Conservation (phyloP, 2,113 vertebrate genomes). For the Cygnus buccinator region DNA sequence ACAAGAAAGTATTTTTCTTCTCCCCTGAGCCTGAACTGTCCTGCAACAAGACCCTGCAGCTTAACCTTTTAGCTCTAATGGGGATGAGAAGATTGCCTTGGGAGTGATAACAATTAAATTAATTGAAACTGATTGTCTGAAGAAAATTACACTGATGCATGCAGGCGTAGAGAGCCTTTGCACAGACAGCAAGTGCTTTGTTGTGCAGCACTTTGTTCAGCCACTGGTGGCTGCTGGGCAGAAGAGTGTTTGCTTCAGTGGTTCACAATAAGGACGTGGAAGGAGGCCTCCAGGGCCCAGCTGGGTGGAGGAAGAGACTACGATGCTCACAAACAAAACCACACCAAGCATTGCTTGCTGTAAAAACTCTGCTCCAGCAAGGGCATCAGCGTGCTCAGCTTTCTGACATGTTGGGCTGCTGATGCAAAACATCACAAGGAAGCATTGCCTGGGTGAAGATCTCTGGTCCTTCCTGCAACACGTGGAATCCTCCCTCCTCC, state of each 20-base stretch:
- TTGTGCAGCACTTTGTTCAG: neutral
- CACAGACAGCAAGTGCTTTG: neutral
- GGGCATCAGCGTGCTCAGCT: neutral
- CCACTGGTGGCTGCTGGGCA: neutral
- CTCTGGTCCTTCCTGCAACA: neutral
- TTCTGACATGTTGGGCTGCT: neutral
- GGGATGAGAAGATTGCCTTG: neutral
- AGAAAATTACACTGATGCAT: neutral
- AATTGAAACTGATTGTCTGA: conserved; percentile 34
- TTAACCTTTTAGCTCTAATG: neutral
- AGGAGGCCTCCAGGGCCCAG: neutral
- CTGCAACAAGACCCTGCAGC: neutral
- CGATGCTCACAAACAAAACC: neutral
- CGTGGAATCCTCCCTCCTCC: neutral
- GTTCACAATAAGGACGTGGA: neutral
- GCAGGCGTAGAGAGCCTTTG: neutral
- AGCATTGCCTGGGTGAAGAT: neutral
- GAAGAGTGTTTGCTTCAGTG: neutral
- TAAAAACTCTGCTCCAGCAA: neutral
- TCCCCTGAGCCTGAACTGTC: neutral
- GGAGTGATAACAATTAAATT: neutral
- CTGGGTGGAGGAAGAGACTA: neutral
- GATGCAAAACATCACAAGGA: neutral
- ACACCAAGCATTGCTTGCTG: neutral
- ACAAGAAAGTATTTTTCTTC: neutral